phyloP scores from a whole-genome alignment of 1,140 invertebrate genomes.

The Drosophila oshimai region DNA sequence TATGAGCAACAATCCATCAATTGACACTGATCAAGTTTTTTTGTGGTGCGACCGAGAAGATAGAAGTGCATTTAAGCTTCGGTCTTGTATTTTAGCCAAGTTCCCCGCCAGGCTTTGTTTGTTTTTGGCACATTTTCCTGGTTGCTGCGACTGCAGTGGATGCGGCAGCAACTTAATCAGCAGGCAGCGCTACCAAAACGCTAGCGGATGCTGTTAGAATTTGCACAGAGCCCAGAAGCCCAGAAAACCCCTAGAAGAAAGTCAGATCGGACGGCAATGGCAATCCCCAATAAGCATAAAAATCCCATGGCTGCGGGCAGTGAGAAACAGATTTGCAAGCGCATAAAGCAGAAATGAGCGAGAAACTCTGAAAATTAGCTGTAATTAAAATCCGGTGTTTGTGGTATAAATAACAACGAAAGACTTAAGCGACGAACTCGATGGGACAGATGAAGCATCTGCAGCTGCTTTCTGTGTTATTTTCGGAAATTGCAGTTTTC shows the following conservation, averaged over 20 bases:
- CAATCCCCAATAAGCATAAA: conserved; percentile 36
- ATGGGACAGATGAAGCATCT: conserved; percentile 18
- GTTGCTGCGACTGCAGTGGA: conserved; percentile 2
- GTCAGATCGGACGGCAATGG: neutral
- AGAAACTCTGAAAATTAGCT: conserved; percentile 21
- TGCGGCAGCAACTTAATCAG: conserved; percentile 71
- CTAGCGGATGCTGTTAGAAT: conserved; percentile 75
- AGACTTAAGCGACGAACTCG: conserved; percentile 62
- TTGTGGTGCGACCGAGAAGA: neutral
- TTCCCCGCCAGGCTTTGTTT: conserved; percentile 26
- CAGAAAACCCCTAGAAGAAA: conserved; percentile 1
- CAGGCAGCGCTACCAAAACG: conserved; percentile 46
- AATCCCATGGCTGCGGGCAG: conserved; percentile 33
- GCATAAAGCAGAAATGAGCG: conserved; percentile 2
- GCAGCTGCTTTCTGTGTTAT: conserved; percentile 51
- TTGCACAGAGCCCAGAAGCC: conserved; percentile 37
- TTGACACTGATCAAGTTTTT: neutral
- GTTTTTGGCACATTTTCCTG: conserved; percentile 65
- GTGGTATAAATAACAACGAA: conserved; percentile 53
- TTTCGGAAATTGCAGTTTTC: conserved; percentile 42
- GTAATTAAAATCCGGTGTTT: conserved; percentile 51
- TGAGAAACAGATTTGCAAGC: conserved; percentile 44
- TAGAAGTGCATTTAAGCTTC: conserved; percentile 4
- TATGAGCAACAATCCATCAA: too few species aligned
- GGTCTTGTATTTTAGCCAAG: neutral